Conservation (phyloP, 2,113 vertebrate genomes). For the Callopanchax toddi region DNA sequence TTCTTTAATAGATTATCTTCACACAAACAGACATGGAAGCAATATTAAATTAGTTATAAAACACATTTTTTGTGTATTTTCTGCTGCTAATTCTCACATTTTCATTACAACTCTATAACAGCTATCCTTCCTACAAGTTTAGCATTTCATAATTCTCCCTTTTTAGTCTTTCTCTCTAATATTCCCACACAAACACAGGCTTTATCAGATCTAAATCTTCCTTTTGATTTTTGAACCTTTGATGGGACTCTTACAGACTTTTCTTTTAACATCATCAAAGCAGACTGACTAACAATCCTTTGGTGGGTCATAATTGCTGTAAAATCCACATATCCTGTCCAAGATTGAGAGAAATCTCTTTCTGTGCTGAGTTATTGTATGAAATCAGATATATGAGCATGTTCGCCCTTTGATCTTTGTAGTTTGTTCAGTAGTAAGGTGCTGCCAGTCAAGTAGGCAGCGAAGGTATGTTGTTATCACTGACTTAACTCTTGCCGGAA, state of each 20-base stretch:
- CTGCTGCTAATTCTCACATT: too few species aligned
- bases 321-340: constrained; percentile 7
- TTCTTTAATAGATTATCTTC: too few species aligned
- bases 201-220: constrained; percentile 41
- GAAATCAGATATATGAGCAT: not conserved
- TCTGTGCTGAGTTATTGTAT: constrained; percentile 12
- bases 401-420: constrained; percentile 45
- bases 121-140: too few species aligned
- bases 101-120: too few species aligned
- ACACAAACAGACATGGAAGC: too few species aligned
- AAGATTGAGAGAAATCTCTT: not conserved
- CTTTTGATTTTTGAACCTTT: constrained; percentile 18
- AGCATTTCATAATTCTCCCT: not conserved
- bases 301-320: constrained; percentile 3
- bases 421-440: constrained; percentile 26
- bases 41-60: too few species aligned
- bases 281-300: constrained; percentile 1
- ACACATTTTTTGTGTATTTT: too few species aligned
- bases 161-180: constrained; percentile 3
- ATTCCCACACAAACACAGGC: constrained; percentile 8
- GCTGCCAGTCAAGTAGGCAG: constrained; percentile 15
- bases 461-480: constrained; percentile 58
- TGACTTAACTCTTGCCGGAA: constrained; percentile 32
- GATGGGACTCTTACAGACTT: constrained; percentile 7
- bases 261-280: not conserved